A percentile compares a stretch with the other conserved stretches of the same genome.
Evolutionary conservation across 2,797 vertebrate species (phyloP).

Genomic region (Sebastes melanostomus): DNA sequence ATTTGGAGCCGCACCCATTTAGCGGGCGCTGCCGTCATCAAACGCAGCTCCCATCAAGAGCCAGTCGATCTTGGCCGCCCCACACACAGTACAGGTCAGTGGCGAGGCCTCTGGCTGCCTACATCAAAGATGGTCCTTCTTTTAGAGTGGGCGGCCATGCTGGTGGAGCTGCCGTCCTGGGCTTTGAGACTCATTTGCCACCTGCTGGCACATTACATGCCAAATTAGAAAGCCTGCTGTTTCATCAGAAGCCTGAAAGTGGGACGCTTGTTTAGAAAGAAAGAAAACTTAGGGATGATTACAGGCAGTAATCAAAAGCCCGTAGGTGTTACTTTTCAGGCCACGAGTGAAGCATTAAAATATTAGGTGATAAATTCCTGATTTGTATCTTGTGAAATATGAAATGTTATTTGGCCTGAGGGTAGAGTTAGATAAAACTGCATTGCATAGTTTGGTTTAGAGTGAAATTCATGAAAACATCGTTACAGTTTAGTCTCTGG

Average conservation of each 20-base stretch:
- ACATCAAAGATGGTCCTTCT: constrained; percentile 63
- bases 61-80: constrained; percentile 38
- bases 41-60: constrained; percentile 54
- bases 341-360: constrained; percentile 18
- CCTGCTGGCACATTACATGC: constrained; percentile 71
- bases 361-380: constrained; percentile 24
- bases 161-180: constrained; percentile 46
- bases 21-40: constrained; percentile 54
- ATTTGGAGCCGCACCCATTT: constrained; percentile 61
- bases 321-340: constrained; percentile 34
- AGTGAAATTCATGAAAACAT: constrained; percentile 25
- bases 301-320: constrained; percentile 49
- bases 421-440: constrained; percentile 21
- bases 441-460: constrained; percentile 10
- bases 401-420: constrained; percentile 14
- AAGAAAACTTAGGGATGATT: constrained; percentile 52
- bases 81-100: constrained; percentile 64
- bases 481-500: constrained; percentile 9
- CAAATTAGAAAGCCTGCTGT: constrained; percentile 74
- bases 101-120: constrained; percentile 45
- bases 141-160: constrained; percentile 61
- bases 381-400: constrained; percentile 14
- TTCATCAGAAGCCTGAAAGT: constrained; percentile 57
- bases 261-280: constrained; percentile 39
- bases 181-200: constrained; percentile 70